Conservation (phyloP, 2,113 vertebrate species). For the Axis porcinus region DNA sequence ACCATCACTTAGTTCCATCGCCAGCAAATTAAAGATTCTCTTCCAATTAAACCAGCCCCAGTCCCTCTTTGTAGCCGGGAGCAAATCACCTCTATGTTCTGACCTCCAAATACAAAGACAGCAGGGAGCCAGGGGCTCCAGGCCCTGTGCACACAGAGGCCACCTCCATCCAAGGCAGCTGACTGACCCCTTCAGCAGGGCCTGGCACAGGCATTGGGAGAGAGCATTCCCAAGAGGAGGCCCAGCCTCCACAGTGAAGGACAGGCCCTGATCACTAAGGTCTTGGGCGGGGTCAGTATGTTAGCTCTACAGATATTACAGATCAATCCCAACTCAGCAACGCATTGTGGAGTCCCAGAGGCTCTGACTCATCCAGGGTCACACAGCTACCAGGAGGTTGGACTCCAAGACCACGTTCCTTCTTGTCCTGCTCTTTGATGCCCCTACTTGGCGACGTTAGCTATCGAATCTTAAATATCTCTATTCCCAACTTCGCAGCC, state of each 20-base stretch:
- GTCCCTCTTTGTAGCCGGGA: neutral
- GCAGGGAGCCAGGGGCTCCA: neutral
- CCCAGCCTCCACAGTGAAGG: neutral
- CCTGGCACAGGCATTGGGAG: neutral
- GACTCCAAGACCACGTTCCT: neutral
- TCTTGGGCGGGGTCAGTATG: neutral
- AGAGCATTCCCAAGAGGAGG: accelerated
- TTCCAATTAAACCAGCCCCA: conserved; percentile 18
- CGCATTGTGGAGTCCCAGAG: neutral
- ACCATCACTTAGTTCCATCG: neutral
- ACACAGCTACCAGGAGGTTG: neutral
- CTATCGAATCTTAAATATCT: neutral
- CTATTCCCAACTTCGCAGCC: neutral
- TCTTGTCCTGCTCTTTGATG: neutral
- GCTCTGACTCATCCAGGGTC: too few species aligned
- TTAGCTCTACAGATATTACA: neutral
- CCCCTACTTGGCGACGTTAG: neutral
- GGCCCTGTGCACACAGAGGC: neutral
- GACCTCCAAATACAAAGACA: conserved; percentile 12
- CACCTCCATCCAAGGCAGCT: neutral
- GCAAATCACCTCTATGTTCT: neutral
- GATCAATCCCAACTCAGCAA: neutral
- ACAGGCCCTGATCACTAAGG: neutral
- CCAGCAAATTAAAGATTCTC: conserved; percentile 46
- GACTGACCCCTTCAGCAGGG: neutral